Evolutionary conservation across 2,113 vertebrate genomes (phyloP).

Genomic region (Indicator maculatus): DNA sequence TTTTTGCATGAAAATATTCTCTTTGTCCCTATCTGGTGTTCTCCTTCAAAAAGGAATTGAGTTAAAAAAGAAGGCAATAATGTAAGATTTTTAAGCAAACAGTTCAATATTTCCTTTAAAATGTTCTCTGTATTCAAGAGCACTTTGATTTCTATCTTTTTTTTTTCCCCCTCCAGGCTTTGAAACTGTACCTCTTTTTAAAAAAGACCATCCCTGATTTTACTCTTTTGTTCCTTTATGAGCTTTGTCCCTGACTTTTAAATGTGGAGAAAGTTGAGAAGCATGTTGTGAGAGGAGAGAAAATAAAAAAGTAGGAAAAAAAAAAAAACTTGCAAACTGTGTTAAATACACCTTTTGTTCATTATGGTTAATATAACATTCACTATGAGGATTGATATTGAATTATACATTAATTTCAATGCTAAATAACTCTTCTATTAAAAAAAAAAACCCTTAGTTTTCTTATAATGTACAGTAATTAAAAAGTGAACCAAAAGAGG

Average conservation of each 20-base stretch:
- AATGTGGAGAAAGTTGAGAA: conserved; percentile 79
- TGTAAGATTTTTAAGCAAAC: conserved; percentile 87
- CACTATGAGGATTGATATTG: conserved; percentile 73
- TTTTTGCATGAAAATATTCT: conserved; percentile 89
- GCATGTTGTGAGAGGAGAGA: conserved; percentile 82
- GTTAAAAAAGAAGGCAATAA: conserved; percentile 87
- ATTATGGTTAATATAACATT: conserved; percentile 84
- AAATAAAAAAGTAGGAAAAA: conserved; percentile 72
- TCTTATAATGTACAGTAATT: conserved; percentile 80
- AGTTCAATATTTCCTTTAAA: conserved; percentile 88
- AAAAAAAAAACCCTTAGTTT: conserved; percentile 79
- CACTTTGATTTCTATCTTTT: conserved; percentile 85
- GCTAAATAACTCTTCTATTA: conserved; percentile 78
- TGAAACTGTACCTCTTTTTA: conserved; percentile 83
- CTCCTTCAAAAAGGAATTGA: conserved; percentile 84
- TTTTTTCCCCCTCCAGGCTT: conserved; percentile 75
- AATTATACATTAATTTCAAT: conserved; percentile 80
- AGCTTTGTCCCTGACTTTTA: conserved; percentile 82
- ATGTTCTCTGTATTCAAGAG: conserved; percentile 87
- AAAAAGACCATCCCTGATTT: conserved; percentile 83
- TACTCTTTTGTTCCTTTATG: conserved; percentile 84
- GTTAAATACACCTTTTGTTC: conserved; percentile 85
- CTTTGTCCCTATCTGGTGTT: conserved; percentile 85
- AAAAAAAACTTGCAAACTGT: conserved; percentile 73
- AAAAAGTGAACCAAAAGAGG: conserved; percentile 81